These are phyloP conservation scores for Oscheius sp. DNA, from an alignment of 2,888 invertebrate genomes.

Conservation along the genomic window DNA sequence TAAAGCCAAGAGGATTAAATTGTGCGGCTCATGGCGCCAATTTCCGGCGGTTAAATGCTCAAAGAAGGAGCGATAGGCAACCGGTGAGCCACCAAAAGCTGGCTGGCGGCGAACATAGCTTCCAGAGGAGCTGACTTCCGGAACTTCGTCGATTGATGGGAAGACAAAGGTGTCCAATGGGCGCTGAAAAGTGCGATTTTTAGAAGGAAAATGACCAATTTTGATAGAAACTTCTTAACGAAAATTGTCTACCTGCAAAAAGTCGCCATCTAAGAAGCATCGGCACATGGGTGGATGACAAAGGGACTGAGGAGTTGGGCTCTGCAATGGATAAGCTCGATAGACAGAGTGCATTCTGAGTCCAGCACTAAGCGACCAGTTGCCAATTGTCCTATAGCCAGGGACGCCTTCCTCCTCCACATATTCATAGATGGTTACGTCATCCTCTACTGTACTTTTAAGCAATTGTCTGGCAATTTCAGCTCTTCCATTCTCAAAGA, in stretches of 20 bases:
- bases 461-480: conserved; percentile 54
- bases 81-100: conserved; percentile 44
- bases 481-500: conserved; percentile 62
- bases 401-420: conserved; percentile 28
- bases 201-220: background rate
- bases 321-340: conserved; percentile 4
- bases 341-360: conserved; percentile 55
- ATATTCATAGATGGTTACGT: conserved; percentile 65
- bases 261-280: conserved; percentile 65
- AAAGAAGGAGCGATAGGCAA: conserved; percentile 51
- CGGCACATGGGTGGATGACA: conserved; percentile 68
- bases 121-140: conserved; percentile 25
- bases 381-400: conserved; percentile 67
- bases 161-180: conserved; percentile 53
- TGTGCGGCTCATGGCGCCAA: conserved; percentile 59
- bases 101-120: conserved; percentile 61
- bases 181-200: conserved; percentile 36
- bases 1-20: conserved; percentile 59
- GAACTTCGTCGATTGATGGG: conserved; percentile 23
- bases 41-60: conserved; percentile 55
- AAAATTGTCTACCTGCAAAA: conserved; percentile 46
- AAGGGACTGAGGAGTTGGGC: conserved; percentile 36
- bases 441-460: conserved; percentile 56
- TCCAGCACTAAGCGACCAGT: conserved; percentile 66
- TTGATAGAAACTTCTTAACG: background rate